Conservation (phyloP, 2,888 invertebrate genomes). For the Hartigia nigra region DNA sequence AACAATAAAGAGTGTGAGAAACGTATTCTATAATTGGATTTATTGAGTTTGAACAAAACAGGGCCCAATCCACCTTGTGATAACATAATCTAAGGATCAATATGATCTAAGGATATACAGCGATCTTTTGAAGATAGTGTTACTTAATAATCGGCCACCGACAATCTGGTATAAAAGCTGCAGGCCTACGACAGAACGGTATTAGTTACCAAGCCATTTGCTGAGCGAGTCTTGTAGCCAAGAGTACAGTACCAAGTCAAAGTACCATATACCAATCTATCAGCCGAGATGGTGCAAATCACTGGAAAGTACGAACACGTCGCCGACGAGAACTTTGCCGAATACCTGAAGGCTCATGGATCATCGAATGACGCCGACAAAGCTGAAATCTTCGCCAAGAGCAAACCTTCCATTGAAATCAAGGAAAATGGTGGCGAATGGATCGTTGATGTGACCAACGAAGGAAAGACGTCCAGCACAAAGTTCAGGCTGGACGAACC, state of each 20-base stretch:
- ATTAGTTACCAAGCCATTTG: background rate
- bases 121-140: background rate
- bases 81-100: slow-evolving; percentile 20
- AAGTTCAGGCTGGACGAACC: slow-evolving; percentile 58
- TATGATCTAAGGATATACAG: slow-evolving; percentile 17
- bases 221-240: background rate
- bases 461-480: slow-evolving; percentile 47
- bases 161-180: slow-evolving; percentile 18
- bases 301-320: slow-evolving; percentile 59
- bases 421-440: slow-evolving; percentile 49
- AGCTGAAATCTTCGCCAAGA: slow-evolving; percentile 49
- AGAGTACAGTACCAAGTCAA: background rate
- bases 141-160: slow-evolving; percentile 16
- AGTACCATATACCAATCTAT: background rate
- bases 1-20: too few species aligned
- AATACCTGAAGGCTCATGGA: slow-evolving; percentile 56
- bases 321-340: slow-evolving; percentile 58
- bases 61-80: slow-evolving; percentile 16
- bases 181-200: slow-evolving; percentile 3
- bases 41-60: slow-evolving; percentile 1
- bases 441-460: slow-evolving; percentile 52
- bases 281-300: slow-evolving; percentile 55
- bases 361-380: slow-evolving; percentile 36
- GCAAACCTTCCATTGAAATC: slow-evolving; percentile 56
- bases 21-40: background rate